Conservation (phyloP, 2,888 invertebrate species). For the Octodonta nipae region DNA sequence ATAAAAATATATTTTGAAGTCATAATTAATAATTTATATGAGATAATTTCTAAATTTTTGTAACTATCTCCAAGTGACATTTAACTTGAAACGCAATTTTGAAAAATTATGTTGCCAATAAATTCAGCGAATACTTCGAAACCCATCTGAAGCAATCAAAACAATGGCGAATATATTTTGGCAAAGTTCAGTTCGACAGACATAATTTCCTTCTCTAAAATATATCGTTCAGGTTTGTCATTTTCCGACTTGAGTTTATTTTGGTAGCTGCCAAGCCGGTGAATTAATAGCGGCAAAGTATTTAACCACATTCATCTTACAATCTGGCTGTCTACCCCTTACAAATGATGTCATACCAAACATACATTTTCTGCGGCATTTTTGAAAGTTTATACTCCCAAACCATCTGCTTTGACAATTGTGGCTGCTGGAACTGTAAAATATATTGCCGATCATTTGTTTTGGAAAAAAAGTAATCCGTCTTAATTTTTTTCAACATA, state of each 20-base stretch:
- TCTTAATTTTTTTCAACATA: not conserved
- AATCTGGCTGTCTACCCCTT: conserved; percentile 25
- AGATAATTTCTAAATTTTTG: no score
- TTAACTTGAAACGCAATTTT: no score
- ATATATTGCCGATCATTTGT: conserved; percentile 1
- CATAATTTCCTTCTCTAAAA: no score
- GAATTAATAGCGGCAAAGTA: conserved; percentile 33
- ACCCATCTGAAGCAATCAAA: no score
- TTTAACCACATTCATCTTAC: conserved; percentile 32
- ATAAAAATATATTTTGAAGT: no score
- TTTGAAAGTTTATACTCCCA: conserved; percentile 11
- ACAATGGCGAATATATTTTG: no score
- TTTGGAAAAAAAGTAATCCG: not conserved
- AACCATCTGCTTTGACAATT: not conserved
- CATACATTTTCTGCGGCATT: conserved; percentile 18
- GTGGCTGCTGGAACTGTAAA: conserved; percentile 2
- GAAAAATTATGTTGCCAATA: no score
- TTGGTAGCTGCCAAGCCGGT: conserved; percentile 28
- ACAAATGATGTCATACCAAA: conserved; percentile 29
- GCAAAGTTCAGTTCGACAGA: no score
- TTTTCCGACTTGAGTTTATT: conserved; percentile 22
- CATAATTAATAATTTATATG: no score
- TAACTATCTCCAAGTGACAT: no score
- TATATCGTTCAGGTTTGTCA: conserved; percentile 10
- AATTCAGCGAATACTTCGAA: no score